A percentile compares a stretch with the other conserved stretches of the same genome.
phyloP scores from a whole-genome alignment of 2,797 vertebrate species.

The Spinibarbus caldwelli region DNA sequence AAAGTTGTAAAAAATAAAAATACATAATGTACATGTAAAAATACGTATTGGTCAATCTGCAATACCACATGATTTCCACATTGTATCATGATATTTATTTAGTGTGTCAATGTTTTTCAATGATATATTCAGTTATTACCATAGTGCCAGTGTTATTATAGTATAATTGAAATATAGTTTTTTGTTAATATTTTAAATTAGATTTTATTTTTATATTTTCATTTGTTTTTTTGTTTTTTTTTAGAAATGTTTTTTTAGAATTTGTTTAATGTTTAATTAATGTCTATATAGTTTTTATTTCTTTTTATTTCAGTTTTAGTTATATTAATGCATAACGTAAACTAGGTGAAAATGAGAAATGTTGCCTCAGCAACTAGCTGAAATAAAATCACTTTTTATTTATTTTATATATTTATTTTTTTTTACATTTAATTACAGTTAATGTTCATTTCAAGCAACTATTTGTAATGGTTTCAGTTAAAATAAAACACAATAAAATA shows the following conservation, averaged over 20 bases:
- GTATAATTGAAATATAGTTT: not conserved
- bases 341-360: not conserved
- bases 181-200: not conserved
- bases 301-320: not conserved
- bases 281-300: not conserved
- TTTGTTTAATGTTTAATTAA: not conserved
- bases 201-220: not conserved
- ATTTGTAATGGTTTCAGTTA: not conserved
- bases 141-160: not conserved
- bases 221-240: too few species aligned
- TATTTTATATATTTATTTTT: too few species aligned
- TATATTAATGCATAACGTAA: not conserved
- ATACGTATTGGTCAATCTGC: not conserved
- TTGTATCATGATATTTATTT: not conserved
- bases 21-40: not conserved
- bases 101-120: not conserved
- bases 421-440: not conserved
- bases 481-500: too few species aligned
- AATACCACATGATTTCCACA: not conserved
- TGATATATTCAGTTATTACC: not conserved
- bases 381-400: too few species aligned
- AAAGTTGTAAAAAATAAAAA: not conserved
- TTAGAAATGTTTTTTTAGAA: not conserved
- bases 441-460: not conserved
- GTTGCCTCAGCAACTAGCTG: not conserved